Evolutionary conservation across 2,888 invertebrate species (phyloP).

Genomic region (Drosophila glabriapex): DNA sequence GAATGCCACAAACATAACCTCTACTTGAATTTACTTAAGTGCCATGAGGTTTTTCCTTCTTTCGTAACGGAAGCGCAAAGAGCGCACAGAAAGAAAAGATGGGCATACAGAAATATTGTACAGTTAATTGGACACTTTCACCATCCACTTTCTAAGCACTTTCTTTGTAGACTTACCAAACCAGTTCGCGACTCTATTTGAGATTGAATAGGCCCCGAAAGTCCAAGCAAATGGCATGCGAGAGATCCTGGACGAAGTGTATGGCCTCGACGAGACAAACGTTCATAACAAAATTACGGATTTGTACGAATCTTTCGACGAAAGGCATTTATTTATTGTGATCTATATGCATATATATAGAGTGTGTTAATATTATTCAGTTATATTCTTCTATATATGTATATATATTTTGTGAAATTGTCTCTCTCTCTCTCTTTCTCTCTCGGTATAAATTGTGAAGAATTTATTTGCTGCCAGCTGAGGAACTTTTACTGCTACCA

Average conservation of each 20-base stretch:
- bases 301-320: constrained; percentile 70
- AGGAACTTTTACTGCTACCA: constrained; percentile 59
- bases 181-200: constrained; percentile 53
- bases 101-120: constrained; percentile 15
- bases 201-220: constrained; percentile 64
- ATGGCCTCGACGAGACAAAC: constrained; percentile 73
- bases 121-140: constrained; percentile 53
- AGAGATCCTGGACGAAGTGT: constrained; percentile 70
- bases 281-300: constrained; percentile 77
- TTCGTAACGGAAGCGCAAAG: constrained; percentile 30
- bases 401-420: constrained; percentile 2
- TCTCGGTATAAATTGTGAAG: constrained; percentile 22
- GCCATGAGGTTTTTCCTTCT: constrained; percentile 66
- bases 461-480: constrained; percentile 25
- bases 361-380: constrained; percentile 19
- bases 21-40: constrained; percentile 17
- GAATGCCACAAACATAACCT: constrained; percentile 57
- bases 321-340: constrained; percentile 70
- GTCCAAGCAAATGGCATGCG: constrained; percentile 75
- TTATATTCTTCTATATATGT: constrained; percentile 8
- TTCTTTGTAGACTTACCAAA: constrained; percentile 49
- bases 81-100: constrained; percentile 9
- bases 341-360: constrained; percentile 56
- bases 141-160: constrained; percentile 25
- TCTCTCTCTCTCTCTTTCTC: not conserved